These are phyloP conservation scores for Stegodyphus mimosarum DNA, from an alignment of 1,140 invertebrate genomes.

Conservation along the genomic window DNA sequence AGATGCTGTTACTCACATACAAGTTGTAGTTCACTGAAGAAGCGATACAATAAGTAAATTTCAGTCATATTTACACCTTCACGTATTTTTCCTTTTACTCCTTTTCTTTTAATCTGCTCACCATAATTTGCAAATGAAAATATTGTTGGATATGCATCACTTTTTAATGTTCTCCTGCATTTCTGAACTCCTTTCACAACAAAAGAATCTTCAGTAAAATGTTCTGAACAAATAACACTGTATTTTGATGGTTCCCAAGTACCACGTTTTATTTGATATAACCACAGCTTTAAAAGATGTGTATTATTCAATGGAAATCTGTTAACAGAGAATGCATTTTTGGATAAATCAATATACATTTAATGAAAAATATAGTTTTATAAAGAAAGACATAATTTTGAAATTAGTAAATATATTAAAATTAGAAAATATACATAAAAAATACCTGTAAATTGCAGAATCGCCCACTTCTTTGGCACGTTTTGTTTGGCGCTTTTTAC, in stretches of 20 bases:
- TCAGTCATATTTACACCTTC: constrained; percentile 17
- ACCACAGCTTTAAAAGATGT: constrained; percentile 38
- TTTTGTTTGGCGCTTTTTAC: no score
- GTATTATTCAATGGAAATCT: constrained; percentile 52
- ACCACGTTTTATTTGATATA: constrained; percentile 44
- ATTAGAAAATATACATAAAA: no score
- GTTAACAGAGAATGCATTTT: background rate
- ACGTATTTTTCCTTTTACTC: constrained; percentile 3
- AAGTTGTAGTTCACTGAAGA: no score
- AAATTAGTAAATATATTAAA: no score
- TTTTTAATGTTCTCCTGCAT: constrained; percentile 43
- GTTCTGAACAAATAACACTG: constrained; percentile 49
- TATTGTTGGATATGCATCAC: constrained; percentile 45
- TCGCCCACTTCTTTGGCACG: no score
- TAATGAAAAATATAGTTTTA: no score
- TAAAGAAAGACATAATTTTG: no score
- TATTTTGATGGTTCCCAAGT: constrained; percentile 55
- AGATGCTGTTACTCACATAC: no score
- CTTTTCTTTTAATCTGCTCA: constrained; percentile 30
- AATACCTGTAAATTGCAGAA: no score
- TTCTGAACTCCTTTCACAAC: constrained; percentile 31
- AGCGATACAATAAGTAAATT: no score
- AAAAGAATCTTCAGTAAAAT: constrained; percentile 46
- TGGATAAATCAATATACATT: no score
- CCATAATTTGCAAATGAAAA: constrained; percentile 42